These are phyloP conservation scores for Glyptemys insculpta DNA, from an alignment of 2,797 vertebrate genomes.

Conservation along the genomic window DNA sequence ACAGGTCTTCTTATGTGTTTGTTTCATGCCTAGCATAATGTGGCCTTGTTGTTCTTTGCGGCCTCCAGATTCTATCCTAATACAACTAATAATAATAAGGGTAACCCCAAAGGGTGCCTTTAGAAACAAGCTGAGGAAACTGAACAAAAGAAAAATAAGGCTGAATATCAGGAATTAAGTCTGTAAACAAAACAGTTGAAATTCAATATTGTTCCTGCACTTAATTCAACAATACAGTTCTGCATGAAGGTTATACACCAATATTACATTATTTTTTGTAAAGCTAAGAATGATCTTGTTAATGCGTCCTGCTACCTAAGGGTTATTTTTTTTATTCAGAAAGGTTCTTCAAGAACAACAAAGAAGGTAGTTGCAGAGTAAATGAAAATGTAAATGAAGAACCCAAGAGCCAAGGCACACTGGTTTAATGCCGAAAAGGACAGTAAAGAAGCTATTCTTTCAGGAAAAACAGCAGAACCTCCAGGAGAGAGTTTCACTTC, in stretches of 20 bases:
- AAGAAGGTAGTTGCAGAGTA: background rate
- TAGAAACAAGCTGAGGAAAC: background rate
- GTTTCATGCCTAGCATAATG: background rate
- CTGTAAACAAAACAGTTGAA: background rate
- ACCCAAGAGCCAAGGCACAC: rapidly evolving
- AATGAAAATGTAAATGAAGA: background rate
- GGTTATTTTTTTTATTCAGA: background rate
- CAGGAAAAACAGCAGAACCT: background rate
- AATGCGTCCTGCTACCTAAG: background rate
- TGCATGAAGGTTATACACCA: background rate
- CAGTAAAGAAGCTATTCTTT: background rate
- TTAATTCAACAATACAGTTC: background rate
- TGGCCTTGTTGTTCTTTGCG: background rate
- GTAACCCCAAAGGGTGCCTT: background rate
- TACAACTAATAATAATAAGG: background rate
- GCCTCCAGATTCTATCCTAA: background rate
- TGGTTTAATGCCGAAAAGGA: background rate
- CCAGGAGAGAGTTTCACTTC: background rate
- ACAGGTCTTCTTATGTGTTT: background rate
- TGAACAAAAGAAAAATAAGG: background rate
- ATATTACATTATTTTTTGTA: background rate
- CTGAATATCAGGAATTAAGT: background rate
- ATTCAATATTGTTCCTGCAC: background rate
- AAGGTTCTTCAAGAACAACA: background rate
- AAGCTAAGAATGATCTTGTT: background rate